Evolutionary conservation across 2,113 vertebrate genomes (phyloP).

Genomic region (Protobothrops flavoviridis): DNA sequence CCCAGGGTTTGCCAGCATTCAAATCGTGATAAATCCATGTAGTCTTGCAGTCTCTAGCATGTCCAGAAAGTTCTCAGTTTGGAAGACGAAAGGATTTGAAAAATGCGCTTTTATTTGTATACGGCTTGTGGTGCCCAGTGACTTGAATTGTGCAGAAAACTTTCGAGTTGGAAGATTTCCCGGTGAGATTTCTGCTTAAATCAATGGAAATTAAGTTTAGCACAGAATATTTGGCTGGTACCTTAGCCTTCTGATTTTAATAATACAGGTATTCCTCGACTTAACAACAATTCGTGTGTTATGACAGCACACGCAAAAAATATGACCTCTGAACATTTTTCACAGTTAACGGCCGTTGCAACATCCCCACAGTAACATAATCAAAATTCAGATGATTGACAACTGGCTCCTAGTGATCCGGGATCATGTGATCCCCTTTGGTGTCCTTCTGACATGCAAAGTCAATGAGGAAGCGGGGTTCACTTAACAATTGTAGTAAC

Average conservation of each 20-base stretch:
- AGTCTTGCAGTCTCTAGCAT: neutral
- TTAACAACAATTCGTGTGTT: no score
- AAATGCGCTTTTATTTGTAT: neutral
- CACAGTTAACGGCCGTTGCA: no score
- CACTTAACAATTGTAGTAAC: no score
- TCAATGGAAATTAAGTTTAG: neutral
- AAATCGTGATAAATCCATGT: neutral
- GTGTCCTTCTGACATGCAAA: no score
- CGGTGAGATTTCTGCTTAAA: neutral
- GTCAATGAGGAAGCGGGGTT: no score
- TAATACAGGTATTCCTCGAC: neutral
- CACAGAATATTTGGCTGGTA: neutral
- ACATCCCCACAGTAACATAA: no score
- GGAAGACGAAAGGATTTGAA: neutral
- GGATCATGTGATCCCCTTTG: no score
- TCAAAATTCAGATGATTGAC: no score
- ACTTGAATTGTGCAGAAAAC: neutral
- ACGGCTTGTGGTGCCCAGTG: neutral
- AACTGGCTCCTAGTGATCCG: no score
- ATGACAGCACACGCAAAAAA: no score
- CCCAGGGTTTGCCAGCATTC: neutral
- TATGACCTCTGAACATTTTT: no score
- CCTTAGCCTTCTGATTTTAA: neutral
- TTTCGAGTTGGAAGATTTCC: neutral
- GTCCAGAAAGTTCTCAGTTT: neutral